Evolutionary conservation across 2,888 invertebrate species (phyloP), one percentile per base, ranked within the genome.

Genomic region (Magallana nippona): DNA sequence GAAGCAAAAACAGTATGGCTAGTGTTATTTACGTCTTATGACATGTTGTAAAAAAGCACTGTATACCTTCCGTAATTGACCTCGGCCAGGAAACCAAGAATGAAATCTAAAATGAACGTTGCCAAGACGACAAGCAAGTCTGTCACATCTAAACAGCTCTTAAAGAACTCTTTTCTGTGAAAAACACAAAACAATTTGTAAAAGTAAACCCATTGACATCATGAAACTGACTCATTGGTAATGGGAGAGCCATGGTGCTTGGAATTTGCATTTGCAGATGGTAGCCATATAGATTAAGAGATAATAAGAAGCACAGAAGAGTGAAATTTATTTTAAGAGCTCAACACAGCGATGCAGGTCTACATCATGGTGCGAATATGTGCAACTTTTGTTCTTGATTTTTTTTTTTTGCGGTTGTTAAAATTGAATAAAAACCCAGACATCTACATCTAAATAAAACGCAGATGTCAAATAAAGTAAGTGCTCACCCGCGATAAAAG

Each of bases 81-180:
- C 84, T 94, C 93, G 19, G 94, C 91, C 77, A 95, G 88, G 63
- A 63, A 63, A 22, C 63, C 63, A 10, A 63, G 63, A 19, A 63
- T 32, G 63, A 63, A 63, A 82, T 94, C 94, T n/a, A 95, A 90
- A 78, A 94, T 88, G 86, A 95, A 95, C 0, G 94, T 94, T 13
- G 94, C 87, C 1, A 94, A 79, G 13, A 95, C 94, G 32, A 95
- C 93, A 15, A 93, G 88, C 85, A 94, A 92, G 89, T 95, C 95
- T 17, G 95, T 85, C 13, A 94, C 90, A 88, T 95, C 95, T 87
- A 94, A 91, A 92, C 94, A 94, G 62, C 92, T 91, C 71, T 88
- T 89, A 88, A 94, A 94, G 88, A 95, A 95, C 44, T 89, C 86
- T 57, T 87, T 88, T n/a, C 92, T 91, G 86, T 91, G 93, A 44